Evolutionary conservation across 2,113 vertebrate genomes (phyloP), one percentile per base, ranked within the genome.

Genomic region (Microtus ochrogaster): DNA sequence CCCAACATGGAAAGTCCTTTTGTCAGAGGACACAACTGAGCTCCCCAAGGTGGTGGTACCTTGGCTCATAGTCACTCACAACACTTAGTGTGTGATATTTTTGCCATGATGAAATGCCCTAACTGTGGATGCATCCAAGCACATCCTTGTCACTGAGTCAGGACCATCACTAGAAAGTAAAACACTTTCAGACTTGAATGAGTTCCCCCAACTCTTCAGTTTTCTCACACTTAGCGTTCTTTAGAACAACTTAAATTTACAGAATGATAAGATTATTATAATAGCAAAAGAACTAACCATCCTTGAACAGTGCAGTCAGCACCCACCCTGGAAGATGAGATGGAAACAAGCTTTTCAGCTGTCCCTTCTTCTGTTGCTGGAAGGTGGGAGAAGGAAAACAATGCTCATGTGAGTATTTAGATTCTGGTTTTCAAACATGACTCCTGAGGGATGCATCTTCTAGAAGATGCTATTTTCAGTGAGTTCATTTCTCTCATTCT

Each of bases 351-450:
- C 21, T 3, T 28, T 24, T 70, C 13, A 5, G 2, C 52, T 82
- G 84, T 47, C 86, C 44, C 10, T 72, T 63, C 47, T 47, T 39
- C 12, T 21, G 41, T 39, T 26, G 13, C 41, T 72, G 49, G 65
- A 87, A 30, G 26, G 4, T 7, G 0, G 65, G 36, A 68, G 44
- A 49, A 72, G 49, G 41, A 52, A 91, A n/a, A 26, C 16, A 61
- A 12, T 17, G 21, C 55, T 84, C 55, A 8, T 14, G 0, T 4
- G 14, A 30, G 1, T 7, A 17, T 0, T 92, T 92, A 14, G 24
- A 28, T n/a, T 28, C 19, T 58, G 4, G 28, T 36, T 92, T 52
- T 85, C 39, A 2, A 21, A 11, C 65, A 44, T 55, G 77, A 39
- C 12, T 22, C 44, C 78, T 28, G 14, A 33, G 41, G 61, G 47